Conservation (phyloP, 30 jellyfish, hydroid and myxozoan genomes). For the Cassiopea andromeda region DNA sequence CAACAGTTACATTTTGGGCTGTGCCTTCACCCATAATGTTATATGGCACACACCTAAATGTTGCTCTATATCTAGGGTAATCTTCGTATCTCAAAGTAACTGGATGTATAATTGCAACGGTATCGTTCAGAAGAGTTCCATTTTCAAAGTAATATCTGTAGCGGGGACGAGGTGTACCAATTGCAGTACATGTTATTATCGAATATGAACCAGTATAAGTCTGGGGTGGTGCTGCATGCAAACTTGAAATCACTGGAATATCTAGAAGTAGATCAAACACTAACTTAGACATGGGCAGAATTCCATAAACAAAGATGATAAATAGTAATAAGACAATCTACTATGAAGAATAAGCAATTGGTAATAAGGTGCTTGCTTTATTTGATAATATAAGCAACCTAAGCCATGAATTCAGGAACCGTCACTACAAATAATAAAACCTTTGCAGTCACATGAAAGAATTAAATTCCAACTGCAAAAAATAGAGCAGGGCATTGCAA, state of each 20-base stretch:
- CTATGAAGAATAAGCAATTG: no score
- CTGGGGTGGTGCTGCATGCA: not conserved
- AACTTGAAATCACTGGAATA: not conserved
- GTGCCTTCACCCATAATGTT: slow-evolving; percentile 18
- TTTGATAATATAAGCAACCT: no score
- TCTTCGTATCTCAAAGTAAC: not conserved
- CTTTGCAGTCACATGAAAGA: no score
- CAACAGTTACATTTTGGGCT: slow-evolving; percentile 1
- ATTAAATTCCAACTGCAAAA: no score
- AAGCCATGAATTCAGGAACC: no score
- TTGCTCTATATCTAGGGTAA: not conserved
- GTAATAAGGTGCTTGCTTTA: no score
- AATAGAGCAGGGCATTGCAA: no score
- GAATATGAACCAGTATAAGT: not conserved
- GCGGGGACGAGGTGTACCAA: not conserved
- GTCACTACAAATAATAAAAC: no score
- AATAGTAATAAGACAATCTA: no score
- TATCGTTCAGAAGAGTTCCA: not conserved
- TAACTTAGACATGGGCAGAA: not conserved
- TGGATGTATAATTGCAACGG: not conserved
- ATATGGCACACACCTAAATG: slow-evolving; percentile 8
- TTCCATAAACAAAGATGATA: not conserved
- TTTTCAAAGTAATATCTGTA: not conserved
- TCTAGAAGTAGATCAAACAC: not conserved
- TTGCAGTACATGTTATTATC: not conserved